Conservation (phyloP, 2,797 vertebrate genomes). For the Manis javanica region DNA sequence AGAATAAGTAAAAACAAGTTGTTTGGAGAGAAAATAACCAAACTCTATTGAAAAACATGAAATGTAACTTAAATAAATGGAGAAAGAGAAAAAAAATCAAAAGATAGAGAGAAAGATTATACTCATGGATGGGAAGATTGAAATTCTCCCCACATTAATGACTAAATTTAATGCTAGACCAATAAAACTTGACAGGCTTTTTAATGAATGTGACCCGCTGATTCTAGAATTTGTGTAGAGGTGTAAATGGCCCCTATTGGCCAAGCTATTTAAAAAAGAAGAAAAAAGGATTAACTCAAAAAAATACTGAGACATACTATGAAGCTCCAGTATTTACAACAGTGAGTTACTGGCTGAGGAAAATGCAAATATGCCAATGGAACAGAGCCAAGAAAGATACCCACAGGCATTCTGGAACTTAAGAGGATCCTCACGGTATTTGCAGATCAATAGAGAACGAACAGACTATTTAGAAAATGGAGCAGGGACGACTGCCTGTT, state of each 20-base stretch:
- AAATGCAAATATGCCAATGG: fast-evolving
- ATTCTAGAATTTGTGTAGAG: neutral
- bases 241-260: neutral
- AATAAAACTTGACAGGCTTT: neutral
- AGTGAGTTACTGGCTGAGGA: neutral
- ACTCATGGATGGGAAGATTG: neutral
- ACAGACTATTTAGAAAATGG: fast-evolving
- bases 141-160: neutral
- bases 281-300: neutral
- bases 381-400: neutral
- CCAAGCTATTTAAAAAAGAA: neutral
- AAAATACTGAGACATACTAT: neutral
- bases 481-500: neutral
- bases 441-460: neutral
- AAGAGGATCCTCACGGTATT: fast-evolving
- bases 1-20: neutral
- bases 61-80: neutral
- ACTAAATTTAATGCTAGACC: neutral
- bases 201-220: neutral
- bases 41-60: neutral
- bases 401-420: fast-evolving
- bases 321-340: too few species aligned
- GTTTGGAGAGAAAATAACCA: neutral
- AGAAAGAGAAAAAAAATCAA: neutral
- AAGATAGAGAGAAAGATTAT: neutral